A percentile compares a stretch with the other conserved stretches of the same genome.
Evolutionary conservation across 2,888 invertebrate species (phyloP).

Genomic region (Eupithecia insigniata): DNA sequence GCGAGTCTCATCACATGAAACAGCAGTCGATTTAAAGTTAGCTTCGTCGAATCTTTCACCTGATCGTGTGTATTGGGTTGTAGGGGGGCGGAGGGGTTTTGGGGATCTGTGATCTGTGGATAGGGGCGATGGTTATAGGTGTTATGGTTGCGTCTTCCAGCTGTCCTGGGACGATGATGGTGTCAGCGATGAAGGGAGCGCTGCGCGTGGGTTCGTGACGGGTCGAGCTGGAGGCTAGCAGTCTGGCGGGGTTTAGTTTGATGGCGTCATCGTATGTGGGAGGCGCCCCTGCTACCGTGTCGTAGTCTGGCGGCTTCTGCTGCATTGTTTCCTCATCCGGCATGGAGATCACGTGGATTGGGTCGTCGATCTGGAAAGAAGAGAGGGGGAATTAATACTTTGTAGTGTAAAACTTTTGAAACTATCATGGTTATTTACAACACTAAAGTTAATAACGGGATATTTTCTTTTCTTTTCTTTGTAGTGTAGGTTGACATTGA

Average conservation of each 20-base stretch:
- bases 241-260: constrained; percentile 86
- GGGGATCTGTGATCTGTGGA: constrained; percentile 73
- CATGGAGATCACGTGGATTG: constrained; percentile 87
- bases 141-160: constrained; percentile 54
- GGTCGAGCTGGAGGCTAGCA: constrained; percentile 73
- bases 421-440: no score
- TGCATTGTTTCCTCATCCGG: constrained; percentile 84
- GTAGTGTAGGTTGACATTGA: neutral
- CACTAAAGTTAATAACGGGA: no score
- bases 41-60: constrained; percentile 70
- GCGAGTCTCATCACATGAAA: constrained; percentile 79
- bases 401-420: no score
- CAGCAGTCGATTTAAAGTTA: constrained; percentile 80
- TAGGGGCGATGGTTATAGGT: constrained; percentile 58
- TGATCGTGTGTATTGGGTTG: constrained; percentile 78
- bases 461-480: no score
- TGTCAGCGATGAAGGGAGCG: constrained; percentile 50
- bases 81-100: constrained; percentile 82
- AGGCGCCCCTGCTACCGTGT: constrained; percentile 87
- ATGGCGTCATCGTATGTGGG: constrained; percentile 90
- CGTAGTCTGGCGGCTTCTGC: constrained; percentile 90
- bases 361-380: constrained; percentile 86
- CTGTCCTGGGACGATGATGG: constrained; percentile 67
- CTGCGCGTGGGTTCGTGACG: constrained; percentile 52
- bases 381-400: constrained; percentile 17